These are phyloP conservation scores for Rafetus swinhoei DNA, from an alignment of 2,113 vertebrate species.

Conservation along the genomic window DNA sequence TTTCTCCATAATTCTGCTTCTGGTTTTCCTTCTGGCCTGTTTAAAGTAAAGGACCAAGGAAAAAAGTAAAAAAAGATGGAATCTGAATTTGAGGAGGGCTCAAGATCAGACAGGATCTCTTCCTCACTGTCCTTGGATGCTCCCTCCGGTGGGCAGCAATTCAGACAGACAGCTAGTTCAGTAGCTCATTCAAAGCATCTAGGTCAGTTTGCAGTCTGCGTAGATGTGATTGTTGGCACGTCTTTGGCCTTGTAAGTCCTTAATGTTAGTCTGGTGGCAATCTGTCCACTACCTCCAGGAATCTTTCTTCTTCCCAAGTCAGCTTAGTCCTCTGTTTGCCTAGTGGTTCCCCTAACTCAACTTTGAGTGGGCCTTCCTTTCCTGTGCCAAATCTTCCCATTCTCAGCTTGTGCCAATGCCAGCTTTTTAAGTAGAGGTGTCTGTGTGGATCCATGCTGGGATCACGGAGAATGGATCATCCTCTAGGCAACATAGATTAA, in stretches of 20 bases:
- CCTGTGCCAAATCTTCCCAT: not conserved
- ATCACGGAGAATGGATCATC: not conserved
- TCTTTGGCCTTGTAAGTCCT: not conserved
- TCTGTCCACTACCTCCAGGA: not conserved
- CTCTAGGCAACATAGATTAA: not conserved
- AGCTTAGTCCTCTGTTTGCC: not conserved
- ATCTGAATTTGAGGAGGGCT: not conserved
- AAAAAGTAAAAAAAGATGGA: not conserved
- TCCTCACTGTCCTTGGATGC: not conserved
- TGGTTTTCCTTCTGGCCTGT: not conserved
- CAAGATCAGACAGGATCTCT: not conserved
- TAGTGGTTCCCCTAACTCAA: not conserved
- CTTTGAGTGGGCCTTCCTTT: not conserved
- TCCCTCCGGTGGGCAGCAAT: not conserved
- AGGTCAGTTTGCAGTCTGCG: not conserved
- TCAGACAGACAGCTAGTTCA: not conserved
- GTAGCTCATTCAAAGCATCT: not conserved
- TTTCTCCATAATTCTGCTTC: not conserved
- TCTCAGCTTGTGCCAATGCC: not conserved
- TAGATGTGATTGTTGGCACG: not conserved
- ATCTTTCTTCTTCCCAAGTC: not conserved
- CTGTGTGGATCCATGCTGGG: not conserved
- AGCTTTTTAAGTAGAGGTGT: not conserved
- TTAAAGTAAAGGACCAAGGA: not conserved
- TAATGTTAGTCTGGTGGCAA: not conserved